Evolutionary conservation across 2,888 invertebrate species (phyloP), one percentile per base, ranked within the genome.

Genomic region (Noctua fimbriata): DNA sequence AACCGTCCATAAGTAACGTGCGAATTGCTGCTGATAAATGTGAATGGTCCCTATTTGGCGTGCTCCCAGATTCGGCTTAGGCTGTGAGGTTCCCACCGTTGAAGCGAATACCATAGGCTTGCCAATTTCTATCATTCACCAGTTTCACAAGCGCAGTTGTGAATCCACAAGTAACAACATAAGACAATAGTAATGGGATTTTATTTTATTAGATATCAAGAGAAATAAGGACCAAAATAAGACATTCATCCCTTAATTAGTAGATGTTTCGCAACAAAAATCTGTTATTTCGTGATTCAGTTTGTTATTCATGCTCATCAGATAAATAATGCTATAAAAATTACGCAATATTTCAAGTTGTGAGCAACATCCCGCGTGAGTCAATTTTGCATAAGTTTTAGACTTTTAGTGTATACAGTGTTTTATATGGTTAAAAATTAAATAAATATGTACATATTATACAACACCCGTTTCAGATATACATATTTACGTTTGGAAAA

Each of bases 91-190:
- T 85, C 76, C 71, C 83, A 79, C 70, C 73, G 41, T 73, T 66
- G 78, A 44, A 41, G 65, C 76, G 76, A 87, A 82, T 89, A 82
- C 79, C 78, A 44, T 2, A 66, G 44, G 21, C 70, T 73, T 89
- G 88, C 85, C 89, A 89, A 88, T 63, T 77, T n/a, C 52, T 73
- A 69, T 88, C 85, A 79, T 73, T 89, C 82, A 73, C 52, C 82
- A 80, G 83, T 81, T 87, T 82, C 89, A 80, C 82, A 86, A 89
- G 76, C 21, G 65, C 73, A 65, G 24, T 70, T 63, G 63, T 70
- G 66, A 82, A 86, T 86, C 18, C 9, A 52, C 28, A 73, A 66
- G 44, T 67, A 65, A 72, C 32, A 73, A 32, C 47, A 44, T 18
- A 70, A 24, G 41, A n/a, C 41, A n/a, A 3, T 24, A n/a, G 18